Evolutionary conservation across 2,888 invertebrate species (phyloP).

Genomic region (Molorchus minor): DNA sequence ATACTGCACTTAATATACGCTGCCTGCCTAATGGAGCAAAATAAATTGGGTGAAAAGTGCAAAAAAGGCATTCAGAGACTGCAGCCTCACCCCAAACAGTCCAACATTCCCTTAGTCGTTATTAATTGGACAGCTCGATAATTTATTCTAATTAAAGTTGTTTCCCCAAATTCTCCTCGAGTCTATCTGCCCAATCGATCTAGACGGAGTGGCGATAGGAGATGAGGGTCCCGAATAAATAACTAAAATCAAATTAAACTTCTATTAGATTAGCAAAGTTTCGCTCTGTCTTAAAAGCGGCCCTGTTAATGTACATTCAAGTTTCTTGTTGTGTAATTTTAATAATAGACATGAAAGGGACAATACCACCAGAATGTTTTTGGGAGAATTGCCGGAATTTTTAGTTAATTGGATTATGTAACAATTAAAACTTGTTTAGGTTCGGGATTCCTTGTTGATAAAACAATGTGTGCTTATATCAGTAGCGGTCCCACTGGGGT

Average conservation of each 20-base stretch:
- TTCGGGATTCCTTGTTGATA: no score
- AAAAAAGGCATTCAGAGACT: conserved; percentile 3
- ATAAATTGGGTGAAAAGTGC: conserved; percentile 18
- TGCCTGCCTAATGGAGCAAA: conserved; percentile 10
- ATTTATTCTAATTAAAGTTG: conserved; percentile 50
- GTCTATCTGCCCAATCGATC: conserved; percentile 34
- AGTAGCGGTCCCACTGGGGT: no score
- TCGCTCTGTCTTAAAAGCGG: conserved; percentile 30
- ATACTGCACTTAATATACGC: no score
- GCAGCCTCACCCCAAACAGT: conserved; percentile 13
- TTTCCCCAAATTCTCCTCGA: conserved; percentile 39
- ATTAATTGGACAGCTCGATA: conserved; percentile 49
- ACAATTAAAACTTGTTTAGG: background rate
- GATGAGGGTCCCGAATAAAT: conserved; percentile 39
- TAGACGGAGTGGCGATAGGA: conserved; percentile 35
- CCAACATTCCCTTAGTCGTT: conserved; percentile 38
- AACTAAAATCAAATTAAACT: conserved; percentile 45
- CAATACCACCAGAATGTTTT: background rate
- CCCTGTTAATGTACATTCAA: conserved; percentile 21
- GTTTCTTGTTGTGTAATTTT: conserved; percentile 28
- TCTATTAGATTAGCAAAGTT: conserved; percentile 45
- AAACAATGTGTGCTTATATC: no score
- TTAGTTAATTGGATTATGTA: background rate
- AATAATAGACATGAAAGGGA: conserved; percentile 20
- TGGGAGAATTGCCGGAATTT: background rate